phyloP scores from a whole-genome alignment of 2,113 vertebrate species.

The Synodontis membranacea region DNA sequence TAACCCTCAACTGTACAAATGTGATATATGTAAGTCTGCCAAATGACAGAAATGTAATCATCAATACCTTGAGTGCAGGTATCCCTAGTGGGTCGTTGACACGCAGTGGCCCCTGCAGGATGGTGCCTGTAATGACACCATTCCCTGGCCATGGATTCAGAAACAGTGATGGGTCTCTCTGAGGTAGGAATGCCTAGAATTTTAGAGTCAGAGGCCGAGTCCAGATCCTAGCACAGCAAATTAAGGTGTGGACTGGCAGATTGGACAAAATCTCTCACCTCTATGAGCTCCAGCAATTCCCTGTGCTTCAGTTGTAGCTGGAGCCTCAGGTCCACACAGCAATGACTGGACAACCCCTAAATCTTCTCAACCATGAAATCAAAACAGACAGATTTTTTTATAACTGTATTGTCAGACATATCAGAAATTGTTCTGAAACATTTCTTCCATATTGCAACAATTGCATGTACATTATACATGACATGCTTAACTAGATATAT shows the following conservation, averaged over 20 bases:
- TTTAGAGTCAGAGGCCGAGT: slow-evolving; percentile 67
- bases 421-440: background rate
- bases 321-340: slow-evolving; percentile 89
- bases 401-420: background rate
- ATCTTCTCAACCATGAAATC: slow-evolving; percentile 72
- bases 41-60: too few species aligned
- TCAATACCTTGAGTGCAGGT: slow-evolving; percentile 93
- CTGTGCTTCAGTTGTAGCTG: slow-evolving; percentile 82
- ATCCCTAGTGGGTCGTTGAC: slow-evolving; percentile 94
- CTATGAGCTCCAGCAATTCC: slow-evolving; percentile 89
- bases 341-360: slow-evolving; percentile 88
- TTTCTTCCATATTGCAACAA: background rate
- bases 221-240: background rate
- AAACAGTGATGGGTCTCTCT: slow-evolving; percentile 93
- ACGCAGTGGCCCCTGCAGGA: slow-evolving; percentile 89
- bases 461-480: background rate
- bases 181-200: slow-evolving; percentile 86
- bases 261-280: slow-evolving; percentile 73
- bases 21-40: too few species aligned
- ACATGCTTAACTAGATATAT: background rate
- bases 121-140: slow-evolving; percentile 95
- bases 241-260: background rate
- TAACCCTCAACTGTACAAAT: too few species aligned
- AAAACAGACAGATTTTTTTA: slow-evolving; percentile 1
- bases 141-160: slow-evolving; percentile 96